Percentiles rank a stretch among this genome's conserved stretches.
Conservation (phyloP, 2,113 vertebrate genomes). For the Dunckerocampus dactyliophorus region DNA sequence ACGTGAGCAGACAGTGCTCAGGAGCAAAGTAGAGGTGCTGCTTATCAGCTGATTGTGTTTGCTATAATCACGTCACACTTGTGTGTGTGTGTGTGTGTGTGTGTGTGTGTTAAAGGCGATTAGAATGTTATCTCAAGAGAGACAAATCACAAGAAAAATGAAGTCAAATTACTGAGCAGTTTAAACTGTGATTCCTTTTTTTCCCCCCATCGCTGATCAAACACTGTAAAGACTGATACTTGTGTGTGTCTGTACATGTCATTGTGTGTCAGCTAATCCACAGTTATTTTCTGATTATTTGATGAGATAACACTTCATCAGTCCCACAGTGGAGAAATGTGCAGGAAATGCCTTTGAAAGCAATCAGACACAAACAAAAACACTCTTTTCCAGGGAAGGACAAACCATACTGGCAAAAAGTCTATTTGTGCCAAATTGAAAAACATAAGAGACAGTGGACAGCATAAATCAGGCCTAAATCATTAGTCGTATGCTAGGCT, state of each 20-base stretch:
- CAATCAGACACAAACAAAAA: neutral
- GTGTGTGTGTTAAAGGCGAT: constrained; percentile 9
- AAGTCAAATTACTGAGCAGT: constrained; percentile 16
- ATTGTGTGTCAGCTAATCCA: constrained; percentile 9
- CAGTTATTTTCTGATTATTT: constrained; percentile 6
- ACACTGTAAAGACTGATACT: neutral
- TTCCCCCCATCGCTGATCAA: neutral
- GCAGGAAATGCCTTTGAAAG: neutral
- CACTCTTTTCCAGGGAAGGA: constrained; percentile 1
- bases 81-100: no score
- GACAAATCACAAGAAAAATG: constrained; percentile 3
- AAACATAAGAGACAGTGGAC: constrained; percentile 3
- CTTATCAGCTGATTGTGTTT: constrained; percentile 22
- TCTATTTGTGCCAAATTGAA: constrained; percentile 3
- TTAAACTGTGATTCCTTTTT: constrained; percentile 25
- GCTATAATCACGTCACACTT: neutral
- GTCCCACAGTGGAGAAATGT: neutral
- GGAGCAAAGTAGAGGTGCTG: constrained; percentile 11
- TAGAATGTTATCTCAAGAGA: neutral
- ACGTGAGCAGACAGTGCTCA: no score
- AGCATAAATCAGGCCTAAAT: constrained; percentile 25
- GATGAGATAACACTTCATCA: neutral
- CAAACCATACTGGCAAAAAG: constrained; percentile 13
- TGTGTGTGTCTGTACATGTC: constrained; percentile 7
- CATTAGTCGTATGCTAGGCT: constrained; percentile 15